These are phyloP conservation scores for Clivina fossor DNA, from an alignment of 2,888 invertebrate genomes.

Conservation along the genomic window DNA sequence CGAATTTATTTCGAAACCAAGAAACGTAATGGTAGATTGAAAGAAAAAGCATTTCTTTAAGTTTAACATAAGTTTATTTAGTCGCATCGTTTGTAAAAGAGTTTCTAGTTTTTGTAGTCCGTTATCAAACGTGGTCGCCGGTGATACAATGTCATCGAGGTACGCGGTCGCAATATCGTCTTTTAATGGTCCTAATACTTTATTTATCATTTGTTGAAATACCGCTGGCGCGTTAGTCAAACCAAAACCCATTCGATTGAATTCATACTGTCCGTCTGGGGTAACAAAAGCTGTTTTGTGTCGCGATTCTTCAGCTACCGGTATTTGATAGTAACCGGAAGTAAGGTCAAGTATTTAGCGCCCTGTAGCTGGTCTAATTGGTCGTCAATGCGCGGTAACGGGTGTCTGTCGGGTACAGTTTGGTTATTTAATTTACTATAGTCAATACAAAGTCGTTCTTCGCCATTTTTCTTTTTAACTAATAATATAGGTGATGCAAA, in stretches of 20 bases:
- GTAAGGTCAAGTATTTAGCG: constrained; percentile 40
- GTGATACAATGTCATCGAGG: constrained; percentile 37
- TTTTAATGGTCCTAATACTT: constrained; percentile 33
- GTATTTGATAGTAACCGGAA: constrained; percentile 43
- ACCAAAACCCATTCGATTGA: constrained; percentile 44
- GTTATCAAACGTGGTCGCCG: constrained; percentile 23
- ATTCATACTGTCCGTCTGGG: constrained; percentile 43
- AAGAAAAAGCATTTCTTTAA: constrained; percentile 34
- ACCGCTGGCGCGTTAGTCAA: constrained; percentile 43
- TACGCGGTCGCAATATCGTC: constrained; percentile 18
- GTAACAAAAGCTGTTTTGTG: constrained; percentile 43
- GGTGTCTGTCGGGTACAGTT: constrained; percentile 43
- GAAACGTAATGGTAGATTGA: constrained; percentile 32
- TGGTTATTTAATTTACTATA: constrained; percentile 42
- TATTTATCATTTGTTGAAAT: constrained; percentile 40
- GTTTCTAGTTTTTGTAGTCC: constrained; percentile 2
- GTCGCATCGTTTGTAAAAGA: constrained; percentile 4
- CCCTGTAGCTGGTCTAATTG: constrained; percentile 39
- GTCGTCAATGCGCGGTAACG: constrained; percentile 43
- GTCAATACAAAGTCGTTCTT: constrained; percentile 38
- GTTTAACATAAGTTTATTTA: not conserved
- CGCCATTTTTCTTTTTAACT: constrained; percentile 39
- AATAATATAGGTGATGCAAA: constrained; percentile 36
- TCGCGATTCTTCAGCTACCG: constrained; percentile 37
- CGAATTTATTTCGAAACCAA: constrained; percentile 36